Conservation (phyloP, 2,113 vertebrate genomes). For the Istiophorus platypterus region DNA sequence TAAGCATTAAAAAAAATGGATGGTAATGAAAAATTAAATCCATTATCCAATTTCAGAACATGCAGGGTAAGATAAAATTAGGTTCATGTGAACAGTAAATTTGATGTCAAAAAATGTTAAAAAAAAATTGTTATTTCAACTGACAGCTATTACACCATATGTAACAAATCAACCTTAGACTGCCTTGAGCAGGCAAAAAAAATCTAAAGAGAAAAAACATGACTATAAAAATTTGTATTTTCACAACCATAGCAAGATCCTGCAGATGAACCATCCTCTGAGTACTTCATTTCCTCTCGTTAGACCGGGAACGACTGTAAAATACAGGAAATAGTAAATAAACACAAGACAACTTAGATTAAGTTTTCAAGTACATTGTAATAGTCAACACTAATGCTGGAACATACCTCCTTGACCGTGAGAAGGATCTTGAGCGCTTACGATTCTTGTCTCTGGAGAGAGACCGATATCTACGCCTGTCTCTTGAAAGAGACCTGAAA, state of each 20-base stretch:
- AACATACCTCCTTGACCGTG: conserved; percentile 94
- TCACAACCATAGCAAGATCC: conserved; percentile 56
- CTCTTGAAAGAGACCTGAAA: conserved; percentile 94
- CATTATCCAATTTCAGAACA: conserved; percentile 56
- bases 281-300: conserved; percentile 90
- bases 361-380: neutral
- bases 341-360: neutral
- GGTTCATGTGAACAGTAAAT: conserved; percentile 77
- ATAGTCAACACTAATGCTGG: neutral
- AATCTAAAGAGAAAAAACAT: conserved; percentile 67
- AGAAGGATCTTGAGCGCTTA: conserved; percentile 95
- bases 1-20: conserved; percentile 52
- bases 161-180: conserved; percentile 30
- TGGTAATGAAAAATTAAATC: conserved; percentile 45
- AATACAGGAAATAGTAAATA: conserved; percentile 30
- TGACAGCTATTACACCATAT: conserved; percentile 79
- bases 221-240: conserved; percentile 86
- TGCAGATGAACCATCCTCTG: conserved; percentile 42
- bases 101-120: conserved; percentile 45
- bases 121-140: conserved; percentile 77
- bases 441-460: conserved; percentile 94
- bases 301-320: conserved; percentile 93
- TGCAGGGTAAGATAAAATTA: conserved; percentile 56
- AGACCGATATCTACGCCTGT: conserved; percentile 94
- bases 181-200: conserved; percentile 48